Evolutionary conservation across 2,113 vertebrate species (phyloP).

Genomic region (Boulengeromyrus knoepffleri): DNA sequence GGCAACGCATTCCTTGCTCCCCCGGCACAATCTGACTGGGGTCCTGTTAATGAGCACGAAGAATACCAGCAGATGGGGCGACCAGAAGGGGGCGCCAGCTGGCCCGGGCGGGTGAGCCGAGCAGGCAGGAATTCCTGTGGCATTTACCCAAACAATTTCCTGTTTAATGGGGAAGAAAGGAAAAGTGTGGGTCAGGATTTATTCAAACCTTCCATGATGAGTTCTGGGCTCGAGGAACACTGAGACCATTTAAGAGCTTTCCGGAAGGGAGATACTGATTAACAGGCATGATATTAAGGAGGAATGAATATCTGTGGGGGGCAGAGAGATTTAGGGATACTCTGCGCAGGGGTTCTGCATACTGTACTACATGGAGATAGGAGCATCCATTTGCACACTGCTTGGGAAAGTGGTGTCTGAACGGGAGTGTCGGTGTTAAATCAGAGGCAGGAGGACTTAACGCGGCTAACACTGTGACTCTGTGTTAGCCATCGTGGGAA

Average conservation of each 20-base stretch:
- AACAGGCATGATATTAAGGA: slow-evolving; percentile 77
- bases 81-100: slow-evolving; percentile 67
- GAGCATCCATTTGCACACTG: not conserved
- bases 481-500: not conserved
- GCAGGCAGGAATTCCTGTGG: slow-evolving; percentile 72
- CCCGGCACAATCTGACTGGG: slow-evolving; percentile 60
- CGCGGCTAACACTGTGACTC: not conserved
- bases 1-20: slow-evolving; percentile 5
- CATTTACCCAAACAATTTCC: slow-evolving; percentile 79
- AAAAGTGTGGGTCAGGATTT: slow-evolving; percentile 80
- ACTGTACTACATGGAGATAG: slow-evolving; percentile 11
- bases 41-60: slow-evolving; percentile 68
- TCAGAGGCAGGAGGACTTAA: not conserved
- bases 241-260: slow-evolving; percentile 83
- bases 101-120: slow-evolving; percentile 61
- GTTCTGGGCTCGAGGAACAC: slow-evolving; percentile 77
- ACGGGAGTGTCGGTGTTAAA: not conserved
- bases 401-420: not conserved
- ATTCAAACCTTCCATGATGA: slow-evolving; percentile 82
- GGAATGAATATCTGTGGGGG: slow-evolving; percentile 76
- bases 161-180: slow-evolving; percentile 73
- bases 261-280: slow-evolving; percentile 81
- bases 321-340: slow-evolving; percentile 77
- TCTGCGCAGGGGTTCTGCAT: slow-evolving; percentile 69
- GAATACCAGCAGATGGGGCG: slow-evolving; percentile 70